phyloP scores from a whole-genome alignment of 2,113 vertebrate genomes.

The Paradisaea rubra region DNA sequence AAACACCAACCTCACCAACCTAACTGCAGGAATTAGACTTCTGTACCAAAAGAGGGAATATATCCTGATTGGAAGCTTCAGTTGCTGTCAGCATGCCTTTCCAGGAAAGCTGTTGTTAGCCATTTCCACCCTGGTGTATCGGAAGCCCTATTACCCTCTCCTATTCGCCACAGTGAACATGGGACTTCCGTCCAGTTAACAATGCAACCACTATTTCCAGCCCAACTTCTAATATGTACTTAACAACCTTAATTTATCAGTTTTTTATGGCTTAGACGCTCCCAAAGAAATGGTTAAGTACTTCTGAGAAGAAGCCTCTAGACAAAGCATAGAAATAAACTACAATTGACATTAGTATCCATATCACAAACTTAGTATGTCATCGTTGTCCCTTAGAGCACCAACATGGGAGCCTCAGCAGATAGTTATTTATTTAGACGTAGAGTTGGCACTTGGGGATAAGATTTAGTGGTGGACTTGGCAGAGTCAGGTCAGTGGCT shows the following conservation, averaged over 20 bases:
- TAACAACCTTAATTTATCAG: not conserved
- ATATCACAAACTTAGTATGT: not conserved
- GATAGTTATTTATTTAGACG: not conserved
- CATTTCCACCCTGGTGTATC: not conserved
- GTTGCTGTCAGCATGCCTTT: not conserved
- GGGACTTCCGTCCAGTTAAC: not conserved
- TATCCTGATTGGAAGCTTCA: not conserved
- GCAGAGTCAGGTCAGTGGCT: not conserved
- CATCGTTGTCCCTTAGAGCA: not conserved
- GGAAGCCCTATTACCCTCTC: not conserved
- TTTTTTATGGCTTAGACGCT: not conserved
- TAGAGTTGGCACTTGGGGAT: not conserved
- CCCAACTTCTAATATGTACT: not conserved
- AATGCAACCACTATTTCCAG: not conserved
- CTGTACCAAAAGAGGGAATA: not conserved
- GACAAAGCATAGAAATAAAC: slow-evolving; percentile 3
- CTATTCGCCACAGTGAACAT: fast-evolving
- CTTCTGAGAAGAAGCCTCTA: not conserved
- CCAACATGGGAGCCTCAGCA: not conserved
- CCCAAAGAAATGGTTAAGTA: not conserved
- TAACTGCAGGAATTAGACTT: not conserved
- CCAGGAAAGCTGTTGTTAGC: not conserved
- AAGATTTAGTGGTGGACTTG: not conserved
- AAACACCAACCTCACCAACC: not conserved
- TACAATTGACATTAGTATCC: not conserved